phyloP scores from a whole-genome alignment of 2,888 invertebrate genomes.

The Polyommatus iphigenia region DNA sequence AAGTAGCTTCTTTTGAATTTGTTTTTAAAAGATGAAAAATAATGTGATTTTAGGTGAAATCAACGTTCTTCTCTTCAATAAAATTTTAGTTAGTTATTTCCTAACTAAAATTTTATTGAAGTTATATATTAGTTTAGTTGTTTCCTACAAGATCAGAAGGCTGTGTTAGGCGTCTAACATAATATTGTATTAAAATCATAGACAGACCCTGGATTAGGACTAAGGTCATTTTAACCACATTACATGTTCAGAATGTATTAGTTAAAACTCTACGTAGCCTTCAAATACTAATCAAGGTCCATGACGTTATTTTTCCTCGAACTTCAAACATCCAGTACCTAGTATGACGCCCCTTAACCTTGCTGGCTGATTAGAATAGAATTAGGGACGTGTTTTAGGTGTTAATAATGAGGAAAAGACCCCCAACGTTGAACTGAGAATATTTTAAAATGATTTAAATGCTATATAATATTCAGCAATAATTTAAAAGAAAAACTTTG shows the following conservation, averaged over 20 bases:
- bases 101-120: too few species aligned
- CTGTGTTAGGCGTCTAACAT: too few species aligned
- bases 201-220: neutral
- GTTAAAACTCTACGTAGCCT: neutral
- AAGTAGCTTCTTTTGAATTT: neutral
- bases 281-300: slow-evolving; percentile 15
- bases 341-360: slow-evolving; percentile 19
- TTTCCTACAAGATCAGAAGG: too few species aligned
- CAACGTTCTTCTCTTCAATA: too few species aligned
- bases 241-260: neutral
- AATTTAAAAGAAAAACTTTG: too few species aligned
- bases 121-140: too few species aligned
- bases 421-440: neutral
- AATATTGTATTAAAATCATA: too few species aligned
- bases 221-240: neutral
- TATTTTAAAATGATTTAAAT: neutral
- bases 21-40: neutral
- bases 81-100: too few species aligned
- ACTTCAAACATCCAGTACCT: slow-evolving; percentile 5
- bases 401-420: slow-evolving; percentile 14
- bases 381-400: slow-evolving; percentile 13
- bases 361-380: neutral
- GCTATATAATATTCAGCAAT: too few species aligned
- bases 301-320: slow-evolving; percentile 28
- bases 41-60: too few species aligned